Conservation (phyloP, 2,888 invertebrate genomes). For the Ethmia dodecea region DNA sequence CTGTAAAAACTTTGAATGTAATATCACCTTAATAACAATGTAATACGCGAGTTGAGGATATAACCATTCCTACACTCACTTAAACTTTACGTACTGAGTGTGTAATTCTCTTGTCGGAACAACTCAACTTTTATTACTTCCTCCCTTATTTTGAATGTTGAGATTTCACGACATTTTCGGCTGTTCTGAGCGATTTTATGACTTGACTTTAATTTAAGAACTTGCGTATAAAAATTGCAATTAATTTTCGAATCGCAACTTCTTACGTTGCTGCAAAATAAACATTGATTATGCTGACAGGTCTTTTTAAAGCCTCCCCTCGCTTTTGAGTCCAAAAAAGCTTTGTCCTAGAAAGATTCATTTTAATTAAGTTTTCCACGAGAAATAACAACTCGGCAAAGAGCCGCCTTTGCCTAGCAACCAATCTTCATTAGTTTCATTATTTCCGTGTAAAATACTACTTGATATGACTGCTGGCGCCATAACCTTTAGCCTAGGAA, state of each 20-base stretch:
- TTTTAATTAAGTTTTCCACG: conserved; percentile 70
- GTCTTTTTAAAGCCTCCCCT: conserved; percentile 40
- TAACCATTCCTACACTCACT: no score
- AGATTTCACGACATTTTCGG: conserved; percentile 4
- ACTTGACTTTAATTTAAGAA: conserved; percentile 14
- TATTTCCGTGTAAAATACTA: conserved; percentile 51
- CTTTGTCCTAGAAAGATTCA: conserved; percentile 54
- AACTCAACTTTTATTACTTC: conserved; percentile 29
- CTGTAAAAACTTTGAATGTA: no score
- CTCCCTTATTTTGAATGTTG: conserved; percentile 15
- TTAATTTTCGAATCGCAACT: no score
- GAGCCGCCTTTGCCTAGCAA: conserved; percentile 54
- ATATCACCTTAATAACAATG: no score
- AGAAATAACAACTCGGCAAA: conserved; percentile 51
- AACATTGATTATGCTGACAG: no score
- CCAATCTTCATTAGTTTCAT: conserved; percentile 69
- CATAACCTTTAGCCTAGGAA: not conserved
- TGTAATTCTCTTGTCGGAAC: conserved; percentile 1
- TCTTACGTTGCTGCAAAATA: no score
- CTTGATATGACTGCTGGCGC: conserved; percentile 18
- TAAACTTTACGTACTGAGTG: not conserved
- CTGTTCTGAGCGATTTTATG: not conserved
- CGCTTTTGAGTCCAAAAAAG: conserved; percentile 47
- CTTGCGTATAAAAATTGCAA: not conserved
- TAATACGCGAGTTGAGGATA: no score